Percentiles rank a stretch among this genome's conserved stretches.
Conservation (phyloP, 1,140 invertebrate species). For the Antheraea pernyi region DNA sequence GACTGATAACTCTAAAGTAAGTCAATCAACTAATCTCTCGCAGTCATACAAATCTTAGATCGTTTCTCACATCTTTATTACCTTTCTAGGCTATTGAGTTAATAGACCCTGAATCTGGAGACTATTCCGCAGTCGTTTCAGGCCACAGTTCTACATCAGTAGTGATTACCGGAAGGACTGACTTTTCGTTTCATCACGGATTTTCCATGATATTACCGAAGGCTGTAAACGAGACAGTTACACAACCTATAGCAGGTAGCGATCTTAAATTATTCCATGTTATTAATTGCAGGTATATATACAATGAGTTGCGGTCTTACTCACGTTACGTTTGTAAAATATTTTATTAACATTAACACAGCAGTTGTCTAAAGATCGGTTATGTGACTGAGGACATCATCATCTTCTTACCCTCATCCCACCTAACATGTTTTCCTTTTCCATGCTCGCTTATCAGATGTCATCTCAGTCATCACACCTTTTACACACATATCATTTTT, state of each 20-base stretch:
- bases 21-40: background rate
- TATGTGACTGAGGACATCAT: too few relatives aligned
- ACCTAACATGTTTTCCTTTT: too few relatives aligned
- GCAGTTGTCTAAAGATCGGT: too few relatives aligned
- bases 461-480: too few relatives aligned
- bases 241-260: slow-evolving; percentile 23
- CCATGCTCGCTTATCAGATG: too few relatives aligned
- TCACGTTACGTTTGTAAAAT: too few relatives aligned
- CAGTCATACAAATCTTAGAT: too few relatives aligned
- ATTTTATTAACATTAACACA: too few relatives aligned
- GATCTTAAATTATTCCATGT: background rate
- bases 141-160: slow-evolving; percentile 1
- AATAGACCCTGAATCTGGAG: slow-evolving; percentile 12
- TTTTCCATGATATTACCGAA: slow-evolving; percentile 20
- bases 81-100: slow-evolving; percentile 13
- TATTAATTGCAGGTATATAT: background rate
- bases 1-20: slow-evolving; percentile 15
- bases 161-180: slow-evolving; percentile 20
- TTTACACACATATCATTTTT: too few relatives aligned
- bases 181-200: slow-evolving; percentile 26
- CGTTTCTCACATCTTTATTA: background rate
- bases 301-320: too few relatives aligned
- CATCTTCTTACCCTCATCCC: too few relatives aligned
- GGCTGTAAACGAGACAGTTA: slow-evolving; percentile 4
- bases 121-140: slow-evolving; percentile 15